Base-by-base conservation (phyloP, 2,113 vertebrate species). In the Oncorhynchus masou region DNA sequence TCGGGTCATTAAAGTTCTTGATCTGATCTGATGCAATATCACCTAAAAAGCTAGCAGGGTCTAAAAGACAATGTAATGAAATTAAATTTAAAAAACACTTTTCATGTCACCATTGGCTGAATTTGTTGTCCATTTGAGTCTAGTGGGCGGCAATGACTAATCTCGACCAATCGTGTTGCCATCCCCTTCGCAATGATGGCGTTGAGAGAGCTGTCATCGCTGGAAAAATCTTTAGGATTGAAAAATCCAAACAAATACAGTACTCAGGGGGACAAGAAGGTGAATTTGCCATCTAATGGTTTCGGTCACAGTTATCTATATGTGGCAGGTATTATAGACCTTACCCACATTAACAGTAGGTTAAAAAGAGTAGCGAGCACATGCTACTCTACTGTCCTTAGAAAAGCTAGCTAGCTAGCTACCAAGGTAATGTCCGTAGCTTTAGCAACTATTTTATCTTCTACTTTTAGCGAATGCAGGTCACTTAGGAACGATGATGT, bases 151-250 rank as follows among this genome's bases (percentile, higher is more conserved):
- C 76, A 77, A 24, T 0, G 11, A 66, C 1, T 8, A 2, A 1
- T 60, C 80, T 54, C 2, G 0, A 1, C 92, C 95, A 95, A 93
- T 94, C 79, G 75, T 2, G 0, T 45, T 27, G 71, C 3, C 5
- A 29, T 7, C 51, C 49, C 27, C 3, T 9, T 5, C 0, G n/a
- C 22, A 19, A 94, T 95, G 83, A 98, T 98, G 96, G 96, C 91
- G 83, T 25, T 88, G 45, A 91, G 88, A 19, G 97, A 98, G 87
- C 59, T 99, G 64, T 87, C 80, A 1, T 88, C 95, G 85, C 77
- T 99, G 89, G 97, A 97, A 93, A 95, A 93, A 86, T 90, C 90
- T 19, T 88, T 99, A 80, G 97, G 95, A 24, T 85, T 97, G 75
- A 95, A 90, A 78, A 91, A 90, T 77, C 90, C 94, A 45, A 96